These are phyloP conservation scores for Saturnia japonica DNA, from an alignment of 2,888 invertebrate species.

Conservation along the genomic window DNA sequence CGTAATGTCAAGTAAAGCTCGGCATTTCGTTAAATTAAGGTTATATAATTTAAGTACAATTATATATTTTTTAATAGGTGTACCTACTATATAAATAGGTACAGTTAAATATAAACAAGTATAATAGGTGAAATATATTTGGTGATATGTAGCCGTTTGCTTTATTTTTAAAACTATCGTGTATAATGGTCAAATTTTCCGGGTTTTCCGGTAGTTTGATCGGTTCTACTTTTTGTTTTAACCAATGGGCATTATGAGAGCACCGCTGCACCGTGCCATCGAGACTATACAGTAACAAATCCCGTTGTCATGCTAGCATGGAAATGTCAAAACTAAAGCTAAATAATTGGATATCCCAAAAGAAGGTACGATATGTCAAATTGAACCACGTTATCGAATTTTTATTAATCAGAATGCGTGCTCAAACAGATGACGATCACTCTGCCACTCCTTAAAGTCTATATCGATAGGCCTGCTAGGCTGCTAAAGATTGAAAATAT, in stretches of 20 bases:
- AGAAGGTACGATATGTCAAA: background rate
- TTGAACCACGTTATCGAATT: background rate
- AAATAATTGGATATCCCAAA: background rate
- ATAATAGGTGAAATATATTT: background rate
- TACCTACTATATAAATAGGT: background rate
- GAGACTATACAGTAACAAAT: too few species aligned
- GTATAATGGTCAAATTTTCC: background rate
- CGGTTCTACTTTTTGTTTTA: background rate
- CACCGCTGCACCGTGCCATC: too few species aligned
- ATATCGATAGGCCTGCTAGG: too few species aligned
- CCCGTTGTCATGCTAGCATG: too few species aligned
- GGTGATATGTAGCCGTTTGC: background rate
- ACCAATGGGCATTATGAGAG: background rate
- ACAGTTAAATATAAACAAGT: background rate
- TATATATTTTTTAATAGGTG: slow-evolving; percentile 20
- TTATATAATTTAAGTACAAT: slow-evolving; percentile 40
- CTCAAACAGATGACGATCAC: too few species aligned
- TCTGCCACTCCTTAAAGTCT: too few species aligned
- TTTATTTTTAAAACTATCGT: background rate
- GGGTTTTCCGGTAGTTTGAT: background rate
- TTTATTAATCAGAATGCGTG: too few species aligned
- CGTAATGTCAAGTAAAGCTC: slow-evolving; percentile 51
- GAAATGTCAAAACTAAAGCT: background rate
- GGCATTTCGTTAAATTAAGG: slow-evolving; percentile 61
- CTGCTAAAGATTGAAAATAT: background rate